Evolutionary conservation across 2,797 vertebrate species (phyloP), one percentile per base, ranked within the genome.

Genomic region (Melopsittacus undulatus): DNA sequence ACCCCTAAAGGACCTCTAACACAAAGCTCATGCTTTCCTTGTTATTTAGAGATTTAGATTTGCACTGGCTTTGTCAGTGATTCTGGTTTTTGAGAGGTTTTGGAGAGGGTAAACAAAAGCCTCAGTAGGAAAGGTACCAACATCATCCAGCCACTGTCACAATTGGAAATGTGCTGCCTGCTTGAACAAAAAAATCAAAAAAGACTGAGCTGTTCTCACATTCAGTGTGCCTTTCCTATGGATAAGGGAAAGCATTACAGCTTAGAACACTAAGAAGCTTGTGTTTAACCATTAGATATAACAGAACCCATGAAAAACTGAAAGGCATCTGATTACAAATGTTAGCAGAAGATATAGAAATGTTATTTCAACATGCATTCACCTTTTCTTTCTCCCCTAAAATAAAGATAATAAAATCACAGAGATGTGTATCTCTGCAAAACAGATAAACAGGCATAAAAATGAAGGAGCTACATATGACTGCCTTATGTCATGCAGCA

Each of bases 71-170:
- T 61, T 46, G 23, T 30, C 61, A 72, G n/a, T 42, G 48, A 3
- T 32, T 16, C 16, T 63, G 9, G 0, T 11, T 59, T 84, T 56
- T 51, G 17, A 63, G 38, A 5, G 1, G 1, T 4, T 34, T 56
- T 17, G 2, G 4, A 5, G 4, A 19, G 5, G 32, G 5, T 76
- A 76, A 73, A 69, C 13, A 83, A 40, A 51, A 82, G 34, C 51
- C 51, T 74, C 12, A 21, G 19, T 12, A 51, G 19, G n/a, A 69
- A 82, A 79, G 29, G 1, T 22, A 54, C 30, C 45, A 66, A 18
- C 49, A 72, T 46, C 56, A 48, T 43, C 42, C 51, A 83, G 7
- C 32, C 16, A 29, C 42, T 57, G 19, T 26, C 49, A 54, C 43
- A 95, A 13, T n/a, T 67, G n/a, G 63, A 86, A 92, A 73, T 12